phyloP scores from a whole-genome alignment of 1,140 invertebrate species.

The Littorina saxatilis region DNA sequence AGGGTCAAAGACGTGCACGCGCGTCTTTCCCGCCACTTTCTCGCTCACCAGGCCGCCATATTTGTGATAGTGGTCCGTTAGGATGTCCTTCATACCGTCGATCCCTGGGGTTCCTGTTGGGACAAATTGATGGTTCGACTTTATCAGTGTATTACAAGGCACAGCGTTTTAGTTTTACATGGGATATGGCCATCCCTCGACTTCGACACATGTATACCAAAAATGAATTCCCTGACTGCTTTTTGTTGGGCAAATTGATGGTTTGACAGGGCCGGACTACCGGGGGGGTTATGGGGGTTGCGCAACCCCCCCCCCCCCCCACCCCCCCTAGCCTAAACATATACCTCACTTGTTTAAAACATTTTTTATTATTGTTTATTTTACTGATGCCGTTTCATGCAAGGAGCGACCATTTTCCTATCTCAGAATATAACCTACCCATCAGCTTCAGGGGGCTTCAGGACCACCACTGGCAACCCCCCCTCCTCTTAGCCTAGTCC shows the following conservation, averaged over 20 bases:
- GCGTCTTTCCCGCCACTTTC: conserved; percentile 61
- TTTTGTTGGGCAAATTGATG: background rate
- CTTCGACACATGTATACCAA: background rate
- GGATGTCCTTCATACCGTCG: conserved; percentile 58
- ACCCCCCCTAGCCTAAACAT: no score
- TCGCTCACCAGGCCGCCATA: conserved; percentile 72
- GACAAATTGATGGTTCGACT: background rate
- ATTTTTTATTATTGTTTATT: no score
- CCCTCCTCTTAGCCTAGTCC: no score
- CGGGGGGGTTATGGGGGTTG: no score
- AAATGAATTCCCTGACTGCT: background rate
- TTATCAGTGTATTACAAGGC: background rate
- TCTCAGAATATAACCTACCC: no score
- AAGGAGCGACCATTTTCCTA: no score
- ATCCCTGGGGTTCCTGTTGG: background rate
- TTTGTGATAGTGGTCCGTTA: conserved; percentile 61
- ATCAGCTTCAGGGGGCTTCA: no score
- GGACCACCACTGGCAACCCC: no score
- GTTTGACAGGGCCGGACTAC: background rate
- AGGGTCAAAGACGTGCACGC: conserved; percentile 77
- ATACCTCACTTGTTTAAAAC: no score
- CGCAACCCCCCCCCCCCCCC: no score
- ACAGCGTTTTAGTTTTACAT: background rate
- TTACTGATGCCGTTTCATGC: no score
- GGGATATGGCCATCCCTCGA: no score